phyloP scores from a whole-genome alignment of 2,888 invertebrate species.

The Amblyjoppa proteus region DNA sequence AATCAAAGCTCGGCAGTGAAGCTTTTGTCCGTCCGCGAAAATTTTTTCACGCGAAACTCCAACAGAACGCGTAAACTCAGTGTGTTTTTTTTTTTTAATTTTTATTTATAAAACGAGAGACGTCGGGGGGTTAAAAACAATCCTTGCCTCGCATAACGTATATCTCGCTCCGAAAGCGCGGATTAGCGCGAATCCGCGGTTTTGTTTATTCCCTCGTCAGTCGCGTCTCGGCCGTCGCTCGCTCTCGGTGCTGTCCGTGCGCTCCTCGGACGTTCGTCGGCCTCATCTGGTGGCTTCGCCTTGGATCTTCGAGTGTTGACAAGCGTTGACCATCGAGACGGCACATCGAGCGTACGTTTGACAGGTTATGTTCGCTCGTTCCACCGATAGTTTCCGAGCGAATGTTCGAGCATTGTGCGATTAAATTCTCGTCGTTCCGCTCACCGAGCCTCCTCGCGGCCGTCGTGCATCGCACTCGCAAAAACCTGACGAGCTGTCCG shows the following conservation, averaged over 20 bases:
- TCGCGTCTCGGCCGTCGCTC: not conserved
- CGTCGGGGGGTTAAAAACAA: constrained; percentile 66
- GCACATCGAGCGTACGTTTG: constrained; percentile 27
- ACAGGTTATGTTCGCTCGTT: constrained; percentile 62
- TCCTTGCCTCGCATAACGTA: constrained; percentile 74
- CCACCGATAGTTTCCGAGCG: constrained; percentile 31
- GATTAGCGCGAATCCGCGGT: constrained; percentile 1
- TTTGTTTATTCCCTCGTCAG: constrained; percentile 28
- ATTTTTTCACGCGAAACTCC: constrained; percentile 25
- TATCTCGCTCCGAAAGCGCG: constrained; percentile 22
- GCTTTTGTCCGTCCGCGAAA: not conserved
- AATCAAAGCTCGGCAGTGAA: constrained; percentile 37
- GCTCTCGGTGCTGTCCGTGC: not conserved
- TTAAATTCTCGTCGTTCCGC: constrained; percentile 5
- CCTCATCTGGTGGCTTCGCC: constrained; percentile 11
- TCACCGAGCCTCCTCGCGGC: not conserved
- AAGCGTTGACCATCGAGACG: constrained; percentile 5
- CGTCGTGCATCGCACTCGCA: not conserved
- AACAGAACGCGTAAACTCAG: constrained; percentile 75
- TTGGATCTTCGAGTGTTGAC: constrained; percentile 27
- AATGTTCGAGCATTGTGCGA: constrained; percentile 39
- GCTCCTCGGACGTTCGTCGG: constrained; percentile 1
- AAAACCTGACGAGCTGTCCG: not conserved
- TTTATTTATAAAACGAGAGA: constrained; percentile 37
- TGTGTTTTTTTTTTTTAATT: constrained; percentile 44